phyloP scores from a whole-genome alignment of 2,888 invertebrate genomes.

The Volucella bombylans region DNA sequence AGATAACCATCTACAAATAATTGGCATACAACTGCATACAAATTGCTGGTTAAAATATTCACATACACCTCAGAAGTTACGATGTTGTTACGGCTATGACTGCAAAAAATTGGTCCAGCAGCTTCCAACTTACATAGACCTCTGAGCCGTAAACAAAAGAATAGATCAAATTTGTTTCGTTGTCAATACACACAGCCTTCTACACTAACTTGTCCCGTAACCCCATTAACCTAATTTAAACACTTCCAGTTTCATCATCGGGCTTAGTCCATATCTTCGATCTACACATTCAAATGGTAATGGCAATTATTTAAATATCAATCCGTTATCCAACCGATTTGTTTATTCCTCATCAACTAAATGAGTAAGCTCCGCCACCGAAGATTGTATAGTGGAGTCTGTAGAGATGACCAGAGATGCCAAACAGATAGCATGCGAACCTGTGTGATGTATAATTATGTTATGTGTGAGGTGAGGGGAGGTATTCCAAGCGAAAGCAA shows the following conservation, averaged over 20 bases:
- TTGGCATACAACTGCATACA: constrained; percentile 4
- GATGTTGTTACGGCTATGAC: not conserved
- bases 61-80: not conserved
- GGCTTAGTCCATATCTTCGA: not conserved
- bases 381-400: too few species aligned
- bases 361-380: not conserved
- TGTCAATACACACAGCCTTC: not conserved
- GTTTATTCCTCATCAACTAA: not conserved
- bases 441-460: too few species aligned
- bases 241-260: constrained; percentile 37
- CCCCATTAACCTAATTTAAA: constrained; percentile 29
- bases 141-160: not conserved
- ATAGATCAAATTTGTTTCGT: not conserved
- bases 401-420: too few species aligned
- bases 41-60: not conserved
- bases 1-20: not conserved
- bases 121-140: not conserved
- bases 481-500: too few species aligned
- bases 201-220: constrained; percentile 28
- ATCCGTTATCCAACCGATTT: constrained; percentile 33
- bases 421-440: too few species aligned
- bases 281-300: not conserved
- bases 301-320: constrained; percentile 39
- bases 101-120: constrained; percentile 2
- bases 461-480: too few species aligned